Conservation (phyloP, 2,113 vertebrate species). For the Chauna torquata region DNA sequence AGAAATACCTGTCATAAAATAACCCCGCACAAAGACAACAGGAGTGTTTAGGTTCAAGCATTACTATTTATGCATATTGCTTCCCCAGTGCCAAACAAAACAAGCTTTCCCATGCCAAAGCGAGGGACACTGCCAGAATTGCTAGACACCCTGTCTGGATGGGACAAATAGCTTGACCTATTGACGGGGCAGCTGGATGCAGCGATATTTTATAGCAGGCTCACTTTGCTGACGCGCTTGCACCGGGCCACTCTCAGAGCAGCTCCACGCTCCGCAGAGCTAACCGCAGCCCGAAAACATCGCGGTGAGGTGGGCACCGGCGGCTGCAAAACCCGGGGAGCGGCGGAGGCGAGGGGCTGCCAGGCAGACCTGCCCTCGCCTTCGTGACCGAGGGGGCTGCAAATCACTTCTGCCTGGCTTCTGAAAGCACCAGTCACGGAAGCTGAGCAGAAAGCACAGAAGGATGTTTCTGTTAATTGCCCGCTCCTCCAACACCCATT, state of each 20-base stretch:
- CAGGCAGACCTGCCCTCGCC: neutral
- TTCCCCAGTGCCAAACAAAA: slow-evolving; percentile 88
- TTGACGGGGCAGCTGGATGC: slow-evolving; percentile 57
- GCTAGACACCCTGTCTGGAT: slow-evolving; percentile 82
- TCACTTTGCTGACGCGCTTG: slow-evolving; percentile 71
- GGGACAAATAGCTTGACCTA: slow-evolving; percentile 70
- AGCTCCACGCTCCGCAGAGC: neutral
- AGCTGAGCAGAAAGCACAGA: slow-evolving; percentile 64
- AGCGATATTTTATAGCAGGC: slow-evolving; percentile 51
- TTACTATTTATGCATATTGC: slow-evolving; percentile 86
- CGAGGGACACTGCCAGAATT: slow-evolving; percentile 70
- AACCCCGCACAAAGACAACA: slow-evolving; percentile 42
- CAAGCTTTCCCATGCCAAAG: slow-evolving; percentile 87
- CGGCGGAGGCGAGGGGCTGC: neutral
- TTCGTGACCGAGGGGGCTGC: neutral
- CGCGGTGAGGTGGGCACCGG: slow-evolving; percentile 10
- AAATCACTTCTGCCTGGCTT: slow-evolving; percentile 38
- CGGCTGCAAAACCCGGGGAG: neutral
- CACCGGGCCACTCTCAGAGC: slow-evolving; percentile 39
- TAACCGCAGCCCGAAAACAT: slow-evolving; percentile 19
- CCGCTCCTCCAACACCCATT: slow-evolving; percentile 20
- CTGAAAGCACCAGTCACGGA: slow-evolving; percentile 26
- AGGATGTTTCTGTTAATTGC: slow-evolving; percentile 66
- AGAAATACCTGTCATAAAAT: slow-evolving; percentile 46
- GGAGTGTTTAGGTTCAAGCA: slow-evolving; percentile 78